Evolutionary conservation across 2,113 vertebrate genomes (phyloP).

Genomic region (Daboia siamensis): DNA sequence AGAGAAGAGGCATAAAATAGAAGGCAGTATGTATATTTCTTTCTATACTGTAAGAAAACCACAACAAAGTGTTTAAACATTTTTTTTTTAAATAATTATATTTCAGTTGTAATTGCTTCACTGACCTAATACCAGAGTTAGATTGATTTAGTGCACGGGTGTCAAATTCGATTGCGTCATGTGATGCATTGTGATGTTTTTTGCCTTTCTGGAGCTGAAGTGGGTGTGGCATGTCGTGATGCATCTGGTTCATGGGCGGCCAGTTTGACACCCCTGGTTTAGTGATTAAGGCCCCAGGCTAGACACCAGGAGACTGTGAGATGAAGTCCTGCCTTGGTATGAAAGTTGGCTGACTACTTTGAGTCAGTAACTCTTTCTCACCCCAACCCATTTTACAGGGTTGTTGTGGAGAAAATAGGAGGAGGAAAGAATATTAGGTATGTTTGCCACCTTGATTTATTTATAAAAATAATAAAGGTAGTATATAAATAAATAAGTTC

Average conservation of each 20-base stretch:
- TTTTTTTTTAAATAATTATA: rapidly evolving
- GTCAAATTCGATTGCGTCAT: no score
- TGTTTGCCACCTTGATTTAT: neutral
- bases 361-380: neutral
- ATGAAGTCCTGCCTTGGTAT: neutral
- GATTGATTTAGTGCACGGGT: neutral
- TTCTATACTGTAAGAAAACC: neutral
- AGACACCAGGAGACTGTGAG: neutral
- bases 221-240: no score
- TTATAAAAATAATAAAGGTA: neutral
- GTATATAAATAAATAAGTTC: neutral
- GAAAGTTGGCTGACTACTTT: neutral
- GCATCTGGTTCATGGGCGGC: no score
- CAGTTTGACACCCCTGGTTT: neutral
- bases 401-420: neutral
- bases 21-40: neutral
- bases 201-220: no score
- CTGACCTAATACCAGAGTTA: neutral
- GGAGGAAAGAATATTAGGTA: neutral
- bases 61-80: neutral
- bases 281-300: neutral
- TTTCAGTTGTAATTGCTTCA: neutral
- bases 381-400: neutral
- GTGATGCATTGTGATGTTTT: no score
- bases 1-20: neutral